phyloP scores from a whole-genome alignment of 2,113 vertebrate species.

The Rattus rattus region DNA sequence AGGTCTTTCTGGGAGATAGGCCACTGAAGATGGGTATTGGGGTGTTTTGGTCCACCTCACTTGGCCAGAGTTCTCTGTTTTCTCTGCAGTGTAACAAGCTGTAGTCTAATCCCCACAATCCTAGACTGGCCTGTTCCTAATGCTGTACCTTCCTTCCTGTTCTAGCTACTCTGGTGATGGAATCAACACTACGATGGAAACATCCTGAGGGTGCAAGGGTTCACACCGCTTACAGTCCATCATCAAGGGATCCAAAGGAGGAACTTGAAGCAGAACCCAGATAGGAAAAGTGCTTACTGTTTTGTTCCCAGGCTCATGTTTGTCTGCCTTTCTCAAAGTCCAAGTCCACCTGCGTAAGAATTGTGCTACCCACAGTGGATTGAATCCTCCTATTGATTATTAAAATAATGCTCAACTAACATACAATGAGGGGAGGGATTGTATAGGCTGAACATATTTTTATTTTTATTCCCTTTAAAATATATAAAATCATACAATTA shows the following conservation, averaged over 20 bases:
- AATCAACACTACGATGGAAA: too few relatives aligned
- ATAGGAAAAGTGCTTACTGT: neutral
- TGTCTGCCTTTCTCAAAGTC: neutral
- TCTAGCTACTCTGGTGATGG: neutral
- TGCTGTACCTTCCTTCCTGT: neutral
- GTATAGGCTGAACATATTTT: neutral
- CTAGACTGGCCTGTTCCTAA: neutral
- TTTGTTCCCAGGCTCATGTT: neutral
- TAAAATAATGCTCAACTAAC: neutral
- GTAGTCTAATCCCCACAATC: too few relatives aligned
- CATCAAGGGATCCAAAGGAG: neutral
- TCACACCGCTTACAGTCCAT: neutral
- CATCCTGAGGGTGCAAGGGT: neutral
- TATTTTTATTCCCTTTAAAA: neutral
- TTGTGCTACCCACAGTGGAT: neutral
- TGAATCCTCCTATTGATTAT: neutral
- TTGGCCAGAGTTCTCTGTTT: neutral
- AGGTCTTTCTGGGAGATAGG: too few relatives aligned
- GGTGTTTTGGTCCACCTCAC: neutral
- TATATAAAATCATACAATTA: neutral
- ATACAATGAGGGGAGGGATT: neutral
- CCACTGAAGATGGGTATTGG: neutral
- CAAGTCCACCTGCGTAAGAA: neutral
- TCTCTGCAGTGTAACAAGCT: neutral
- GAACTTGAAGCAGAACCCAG: neutral